phyloP scores from a whole-genome alignment of 30 jellyfish, hydroid and myxozoan genomes.

The Hydra vulgaris region DNA sequence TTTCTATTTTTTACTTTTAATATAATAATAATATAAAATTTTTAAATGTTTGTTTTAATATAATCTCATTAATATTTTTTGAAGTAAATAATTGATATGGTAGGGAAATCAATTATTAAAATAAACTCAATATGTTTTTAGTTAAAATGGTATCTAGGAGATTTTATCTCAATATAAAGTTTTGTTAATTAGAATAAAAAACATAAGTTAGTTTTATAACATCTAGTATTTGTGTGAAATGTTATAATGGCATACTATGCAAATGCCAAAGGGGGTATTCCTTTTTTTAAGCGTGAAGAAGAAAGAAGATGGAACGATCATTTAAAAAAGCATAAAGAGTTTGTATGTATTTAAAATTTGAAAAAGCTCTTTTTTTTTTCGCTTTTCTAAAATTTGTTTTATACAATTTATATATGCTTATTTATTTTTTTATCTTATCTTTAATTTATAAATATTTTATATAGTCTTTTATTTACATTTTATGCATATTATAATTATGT shows the following conservation, averaged over 20 bases:
- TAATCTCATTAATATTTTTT: background rate
- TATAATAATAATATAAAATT: too few species aligned
- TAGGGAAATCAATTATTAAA: too few species aligned
- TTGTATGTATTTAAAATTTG: conserved; percentile 3
- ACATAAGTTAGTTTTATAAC: background rate
- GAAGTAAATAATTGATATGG: background rate
- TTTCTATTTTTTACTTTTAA: too few species aligned
- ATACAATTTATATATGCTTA: background rate
- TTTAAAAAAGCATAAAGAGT: conserved; percentile 19
- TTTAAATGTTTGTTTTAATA: too few species aligned
- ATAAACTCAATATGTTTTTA: background rate
- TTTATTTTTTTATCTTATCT: background rate
- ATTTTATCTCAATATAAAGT: background rate
- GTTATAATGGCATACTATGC: conserved; percentile 26
- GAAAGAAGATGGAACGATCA: conserved; percentile 36
- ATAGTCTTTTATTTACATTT: too few species aligned
- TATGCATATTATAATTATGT: too few species aligned
- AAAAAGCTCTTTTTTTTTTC: background rate
- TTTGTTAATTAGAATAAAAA: too few species aligned
- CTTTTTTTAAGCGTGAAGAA: conserved; percentile 34
- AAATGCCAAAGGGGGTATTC: conserved; percentile 25
- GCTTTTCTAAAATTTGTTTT: too few species aligned
- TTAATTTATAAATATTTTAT: background rate
- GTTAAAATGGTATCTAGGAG: background rate
- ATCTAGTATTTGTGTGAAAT: background rate